Percentiles rank a stretch among this genome's conserved stretches.
Evolutionary conservation across 2,113 vertebrate species (phyloP).

Genomic region (Sorex araneus): DNA sequence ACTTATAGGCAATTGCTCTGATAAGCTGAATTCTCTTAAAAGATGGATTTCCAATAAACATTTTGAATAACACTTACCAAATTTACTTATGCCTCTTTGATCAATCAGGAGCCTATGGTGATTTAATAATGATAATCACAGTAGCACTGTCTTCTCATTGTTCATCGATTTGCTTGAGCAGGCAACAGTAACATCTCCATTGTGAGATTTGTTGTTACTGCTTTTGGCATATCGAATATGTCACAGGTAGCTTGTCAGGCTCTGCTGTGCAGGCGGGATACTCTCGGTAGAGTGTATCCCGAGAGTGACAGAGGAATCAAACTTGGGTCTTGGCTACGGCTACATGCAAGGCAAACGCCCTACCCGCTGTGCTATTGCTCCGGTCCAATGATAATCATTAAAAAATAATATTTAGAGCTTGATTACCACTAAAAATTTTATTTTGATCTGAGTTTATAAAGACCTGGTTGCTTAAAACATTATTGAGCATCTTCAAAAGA

Average conservation of each 20-base stretch:
- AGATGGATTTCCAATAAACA: neutral
- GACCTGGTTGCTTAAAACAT: neutral
- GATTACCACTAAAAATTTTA: neutral
- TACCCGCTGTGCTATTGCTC: too few species aligned
- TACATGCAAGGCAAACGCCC: too few species aligned
- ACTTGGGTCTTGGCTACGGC: too few species aligned
- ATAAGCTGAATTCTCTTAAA: neutral
- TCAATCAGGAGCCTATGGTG: neutral
- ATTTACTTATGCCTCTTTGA: neutral
- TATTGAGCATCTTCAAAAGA: neutral
- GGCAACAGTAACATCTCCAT: too few species aligned
- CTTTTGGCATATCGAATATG: too few species aligned
- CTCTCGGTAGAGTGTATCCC: too few species aligned
- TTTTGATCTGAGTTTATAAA: neutral
- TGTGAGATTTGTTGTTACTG: too few species aligned
- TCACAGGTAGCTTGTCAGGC: too few species aligned
- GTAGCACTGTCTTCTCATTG: too few species aligned
- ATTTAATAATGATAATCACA: neutral
- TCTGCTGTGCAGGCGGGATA: too few species aligned
- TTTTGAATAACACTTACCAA: constrained; percentile 28
- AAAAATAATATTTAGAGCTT: neutral
- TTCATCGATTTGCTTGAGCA: too few species aligned
- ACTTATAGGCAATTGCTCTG: neutral
- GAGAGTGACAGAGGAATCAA: too few species aligned
- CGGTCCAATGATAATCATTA: neutral